Percentiles rank a stretch among this genome's conserved stretches.
phyloP scores from a whole-genome alignment of 2,797 vertebrate species.

The Acrossocheilus fasciatus region DNA sequence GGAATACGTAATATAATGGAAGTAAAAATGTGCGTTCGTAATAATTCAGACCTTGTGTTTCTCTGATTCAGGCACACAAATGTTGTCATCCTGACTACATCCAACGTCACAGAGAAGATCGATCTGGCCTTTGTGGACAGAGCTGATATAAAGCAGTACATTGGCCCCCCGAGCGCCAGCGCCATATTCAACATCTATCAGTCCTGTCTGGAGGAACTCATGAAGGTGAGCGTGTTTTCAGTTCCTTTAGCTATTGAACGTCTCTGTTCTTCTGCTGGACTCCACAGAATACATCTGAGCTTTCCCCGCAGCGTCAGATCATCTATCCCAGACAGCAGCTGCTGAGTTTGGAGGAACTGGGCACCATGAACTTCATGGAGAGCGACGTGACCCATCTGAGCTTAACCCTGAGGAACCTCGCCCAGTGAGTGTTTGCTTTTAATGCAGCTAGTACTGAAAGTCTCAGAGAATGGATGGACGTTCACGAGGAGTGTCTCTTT shows the following conservation, averaged over 20 bases:
- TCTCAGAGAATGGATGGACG: not conserved
- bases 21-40: not conserved
- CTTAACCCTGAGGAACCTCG: constrained; percentile 85
- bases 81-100: constrained; percentile 97
- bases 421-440: constrained; percentile 78
- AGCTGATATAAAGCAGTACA: constrained; percentile 97
- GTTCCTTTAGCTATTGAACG: not conserved
- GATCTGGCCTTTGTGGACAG: constrained; percentile 97
- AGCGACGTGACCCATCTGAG: constrained; percentile 90
- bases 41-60: not conserved
- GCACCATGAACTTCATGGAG: constrained; percentile 89
- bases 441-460: not conserved
- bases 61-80: constrained; percentile 86
- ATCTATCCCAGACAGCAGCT: constrained; percentile 94
- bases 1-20: not conserved
- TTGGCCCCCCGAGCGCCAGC: constrained; percentile 89
- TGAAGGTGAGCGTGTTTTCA: constrained; percentile 85
- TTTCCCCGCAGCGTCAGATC: constrained; percentile 86
- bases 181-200: constrained; percentile 96
- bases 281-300: not conserved
- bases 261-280: not conserved
- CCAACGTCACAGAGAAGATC: constrained; percentile 96
- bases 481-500: not conserved
- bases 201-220: constrained; percentile 94
- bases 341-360: constrained; percentile 88